phyloP scores from a whole-genome alignment of 2,113 vertebrate genomes.

The Pseudorasbora parva region DNA sequence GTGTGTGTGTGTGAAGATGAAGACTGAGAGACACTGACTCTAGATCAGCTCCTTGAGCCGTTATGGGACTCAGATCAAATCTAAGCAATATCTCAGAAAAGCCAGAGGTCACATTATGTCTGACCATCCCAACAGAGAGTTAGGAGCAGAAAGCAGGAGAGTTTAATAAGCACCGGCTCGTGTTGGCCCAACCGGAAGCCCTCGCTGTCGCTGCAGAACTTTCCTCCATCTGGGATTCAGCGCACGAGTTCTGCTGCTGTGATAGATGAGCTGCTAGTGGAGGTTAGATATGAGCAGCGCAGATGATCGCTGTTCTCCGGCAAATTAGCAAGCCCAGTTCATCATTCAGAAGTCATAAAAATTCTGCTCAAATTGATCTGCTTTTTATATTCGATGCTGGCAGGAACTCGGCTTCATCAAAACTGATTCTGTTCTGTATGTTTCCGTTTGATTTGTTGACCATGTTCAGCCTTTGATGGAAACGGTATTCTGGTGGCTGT shows the following conservation, averaged over 20 bases:
- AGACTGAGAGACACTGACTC: neutral
- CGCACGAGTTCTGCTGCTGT: neutral
- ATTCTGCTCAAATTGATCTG: neutral
- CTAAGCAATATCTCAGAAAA: slow-evolving; percentile 17
- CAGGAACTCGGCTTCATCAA: neutral
- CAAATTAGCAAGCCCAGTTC: neutral
- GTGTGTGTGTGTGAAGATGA: neutral
- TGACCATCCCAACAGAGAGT: neutral
- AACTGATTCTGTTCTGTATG: too few species aligned
- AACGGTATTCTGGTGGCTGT: too few species aligned
- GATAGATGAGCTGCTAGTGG: neutral
- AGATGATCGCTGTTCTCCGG: neutral
- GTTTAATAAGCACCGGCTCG: neutral
- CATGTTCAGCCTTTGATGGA: too few species aligned
- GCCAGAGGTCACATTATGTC: slow-evolving; percentile 3
- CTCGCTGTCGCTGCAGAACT: neutral
- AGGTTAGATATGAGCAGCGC: neutral
- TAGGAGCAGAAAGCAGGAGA: neutral
- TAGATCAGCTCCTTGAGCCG: slow-evolving; percentile 55
- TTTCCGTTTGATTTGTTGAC: too few species aligned
- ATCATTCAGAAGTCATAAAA: neutral
- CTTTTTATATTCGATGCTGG: neutral
- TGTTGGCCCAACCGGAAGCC: neutral
- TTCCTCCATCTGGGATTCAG: neutral
- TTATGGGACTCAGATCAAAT: neutral